Evolutionary conservation across 2,113 vertebrate species (phyloP), one percentile per base, ranked within the genome.

Genomic region (Oncorhynchus tshawytscha): DNA sequence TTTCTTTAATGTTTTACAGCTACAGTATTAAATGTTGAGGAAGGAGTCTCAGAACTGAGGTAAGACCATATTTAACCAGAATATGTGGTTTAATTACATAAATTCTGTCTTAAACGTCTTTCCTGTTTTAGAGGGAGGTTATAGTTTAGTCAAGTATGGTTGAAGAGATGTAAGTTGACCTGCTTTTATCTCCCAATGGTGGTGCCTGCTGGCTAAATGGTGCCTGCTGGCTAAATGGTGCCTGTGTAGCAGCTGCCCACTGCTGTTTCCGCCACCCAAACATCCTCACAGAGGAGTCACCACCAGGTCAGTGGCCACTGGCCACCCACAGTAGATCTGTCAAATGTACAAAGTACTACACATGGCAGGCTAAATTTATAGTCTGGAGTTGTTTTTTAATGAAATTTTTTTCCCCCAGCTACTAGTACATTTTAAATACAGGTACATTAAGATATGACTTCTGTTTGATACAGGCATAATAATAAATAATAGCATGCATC

Each of bases 231-330:
- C 25, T 27, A 27, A 27, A 31, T 31, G 76, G 70, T 34, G 68
- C 39, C 39, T 45, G 60, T 80, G 72, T 76, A 87, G 85, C 62
- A 48, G 72, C 59, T 76, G 75, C 4, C 1, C 31, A 13, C 81
- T 77, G 20, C 66, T 5, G 31, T 73, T 11, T 11, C 9, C 75
- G 15, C 71, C 78, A 4, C 71, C 83, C 31, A 83, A 59, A 25
- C 75, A 45, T 45, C 39, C 39, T 45, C 39, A 59, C 49, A 34
- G 12, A 16, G 85, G 74, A 69, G 24, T 82, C 75, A 76, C 27
- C n/a, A 71, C 71, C 67, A 90, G 89, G 91, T 91, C 39, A 80
- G 79, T 18, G 16, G 15, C 51, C 9, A 2, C 48, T 39, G 34
- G 34, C 34, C 39, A 45, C 39, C 9, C 39, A 45, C 39, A 45